Evolutionary conservation across 2,888 invertebrate species (phyloP), one percentile per base, ranked within the genome.

Genomic region (Xylocampa areola): DNA sequence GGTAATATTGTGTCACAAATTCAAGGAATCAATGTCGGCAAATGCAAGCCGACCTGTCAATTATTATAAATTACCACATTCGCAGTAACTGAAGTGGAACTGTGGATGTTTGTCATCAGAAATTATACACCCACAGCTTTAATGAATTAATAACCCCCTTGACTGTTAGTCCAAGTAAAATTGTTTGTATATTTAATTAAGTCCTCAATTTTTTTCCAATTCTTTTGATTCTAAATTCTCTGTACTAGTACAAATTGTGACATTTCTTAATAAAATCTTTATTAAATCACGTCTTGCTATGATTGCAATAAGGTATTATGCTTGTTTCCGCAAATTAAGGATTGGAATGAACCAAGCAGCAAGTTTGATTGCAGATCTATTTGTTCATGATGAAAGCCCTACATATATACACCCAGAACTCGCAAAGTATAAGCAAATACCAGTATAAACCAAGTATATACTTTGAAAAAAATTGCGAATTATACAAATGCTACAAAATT

Each of bases 41-140:
- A 51, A 36, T 41, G 25, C 50, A 55, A 45, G 51, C 53, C 33
- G 55, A 53, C 52, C 43, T 40, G 52, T 35, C 53, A 66, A 54
- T 44, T 14, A 50, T 71, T 71, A 53, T 62, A 58, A 72, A 69
- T 72, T 47, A 63, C 57, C 45, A 43, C 40, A 35, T 40, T 37
- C 40, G n/a, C 40, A 62, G 53, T 45, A 54, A 36, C 68, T 51
- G 63, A 61, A 54, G 68, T 48, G 35, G 68, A 57, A 66, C 57
- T 30, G 33, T 49, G 43, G 49, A 44, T 57, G 65, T 50, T 49
- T 66, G 65, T 69, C 69, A 63, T 63, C 69, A 45, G 68, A 45
- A 68, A 65, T 68, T 68, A 64, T 61, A 43, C 29, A 63, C 29
- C 45, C 64, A 63, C 49, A 37, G 41, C 50, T 68, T 35, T 55